A percentile compares a stretch with the other conserved stretches of the same genome.
These are phyloP conservation scores for Plumapathes pennacea DNA, from an alignment of 92 coral and sea anemone species.

Conservation along the genomic window DNA sequence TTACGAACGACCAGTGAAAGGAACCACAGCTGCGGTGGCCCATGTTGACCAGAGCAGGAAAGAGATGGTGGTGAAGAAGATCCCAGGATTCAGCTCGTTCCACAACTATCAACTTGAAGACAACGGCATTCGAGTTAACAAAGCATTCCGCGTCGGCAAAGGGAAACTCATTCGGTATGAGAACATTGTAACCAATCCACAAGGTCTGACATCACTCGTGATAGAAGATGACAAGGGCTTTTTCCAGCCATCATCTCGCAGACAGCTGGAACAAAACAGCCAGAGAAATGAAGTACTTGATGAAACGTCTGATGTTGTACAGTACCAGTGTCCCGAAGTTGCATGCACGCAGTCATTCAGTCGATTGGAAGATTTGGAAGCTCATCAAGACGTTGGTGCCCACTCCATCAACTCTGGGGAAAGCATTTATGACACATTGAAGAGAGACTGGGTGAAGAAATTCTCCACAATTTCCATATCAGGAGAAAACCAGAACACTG, in stretches of 20 bases:
- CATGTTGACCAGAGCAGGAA: conserved; percentile 6
- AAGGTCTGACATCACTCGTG: background rate
- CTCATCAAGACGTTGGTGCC: conserved; percentile 23
- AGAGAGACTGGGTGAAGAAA: conserved; percentile 40
- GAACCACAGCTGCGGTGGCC: conserved; percentile 18
- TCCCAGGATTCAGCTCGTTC: conserved; percentile 19
- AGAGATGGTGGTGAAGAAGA: conserved; percentile 10
- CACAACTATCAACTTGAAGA: conserved; percentile 17
- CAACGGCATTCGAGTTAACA: conserved; percentile 7
- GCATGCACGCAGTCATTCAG: conserved; percentile 22
- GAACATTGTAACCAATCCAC: background rate
- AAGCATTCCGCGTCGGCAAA: conserved; percentile 13
- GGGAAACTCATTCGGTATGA: conserved; percentile 19
- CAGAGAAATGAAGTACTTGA: background rate
- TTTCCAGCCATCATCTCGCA: background rate
- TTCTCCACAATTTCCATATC: conserved; percentile 28
- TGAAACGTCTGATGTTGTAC: background rate
- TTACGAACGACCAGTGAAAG: conserved; percentile 28
- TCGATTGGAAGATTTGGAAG: conserved; percentile 19
- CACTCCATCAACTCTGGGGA: no score
- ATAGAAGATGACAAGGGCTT: background rate
- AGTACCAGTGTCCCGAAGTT: conserved; percentile 31
- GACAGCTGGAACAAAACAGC: background rate
- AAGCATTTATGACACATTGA: conserved; percentile 33
- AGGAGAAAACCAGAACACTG: conserved; percentile 10